These are phyloP conservation scores for Spicauda simplicius DNA, from an alignment of 2,888 invertebrate species.

Conservation along the genomic window DNA sequence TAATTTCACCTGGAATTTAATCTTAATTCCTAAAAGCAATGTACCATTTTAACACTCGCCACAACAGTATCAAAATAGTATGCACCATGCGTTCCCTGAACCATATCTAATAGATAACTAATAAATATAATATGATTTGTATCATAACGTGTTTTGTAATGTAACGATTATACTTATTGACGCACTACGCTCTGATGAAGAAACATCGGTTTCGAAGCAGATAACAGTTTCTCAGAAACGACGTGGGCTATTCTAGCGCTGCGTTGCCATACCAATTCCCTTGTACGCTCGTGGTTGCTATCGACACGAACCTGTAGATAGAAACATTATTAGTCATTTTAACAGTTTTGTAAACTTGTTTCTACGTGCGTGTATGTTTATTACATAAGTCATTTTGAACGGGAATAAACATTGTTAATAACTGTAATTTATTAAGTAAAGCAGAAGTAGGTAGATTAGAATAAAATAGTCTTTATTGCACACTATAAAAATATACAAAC, in stretches of 20 bases:
- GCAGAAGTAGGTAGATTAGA: too few species aligned
- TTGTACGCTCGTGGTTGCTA: slow-evolving; percentile 93
- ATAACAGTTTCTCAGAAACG: slow-evolving; percentile 90
- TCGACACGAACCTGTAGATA: slow-evolving; percentile 90
- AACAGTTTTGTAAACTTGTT: too few species aligned
- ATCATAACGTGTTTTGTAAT: background rate
- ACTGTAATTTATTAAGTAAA: too few species aligned
- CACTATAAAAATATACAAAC: too few species aligned
- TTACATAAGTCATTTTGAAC: too few species aligned
- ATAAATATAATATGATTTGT: background rate
- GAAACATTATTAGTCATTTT: background rate
- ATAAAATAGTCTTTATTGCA: too few species aligned
- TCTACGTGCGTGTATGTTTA: too few species aligned
- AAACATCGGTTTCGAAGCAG: slow-evolving; percentile 80
- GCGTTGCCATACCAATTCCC: slow-evolving; percentile 93
- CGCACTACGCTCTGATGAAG: slow-evolving; percentile 55
- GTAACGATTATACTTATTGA: slow-evolving; percentile 36
- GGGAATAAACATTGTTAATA: too few species aligned
- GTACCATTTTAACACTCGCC: slow-evolving; percentile 30
- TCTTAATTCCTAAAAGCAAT: too few species aligned
- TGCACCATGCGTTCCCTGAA: slow-evolving; percentile 24
- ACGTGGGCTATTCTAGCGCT: slow-evolving; percentile 93
- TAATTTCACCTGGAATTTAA: too few species aligned
- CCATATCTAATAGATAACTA: background rate
- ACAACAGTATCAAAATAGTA: slow-evolving; percentile 33